Percentiles rank a stretch among this genome's conserved stretches.
phyloP scores from a whole-genome alignment of 2,888 invertebrate genomes.

The Teleogryllus oceanicus region DNA sequence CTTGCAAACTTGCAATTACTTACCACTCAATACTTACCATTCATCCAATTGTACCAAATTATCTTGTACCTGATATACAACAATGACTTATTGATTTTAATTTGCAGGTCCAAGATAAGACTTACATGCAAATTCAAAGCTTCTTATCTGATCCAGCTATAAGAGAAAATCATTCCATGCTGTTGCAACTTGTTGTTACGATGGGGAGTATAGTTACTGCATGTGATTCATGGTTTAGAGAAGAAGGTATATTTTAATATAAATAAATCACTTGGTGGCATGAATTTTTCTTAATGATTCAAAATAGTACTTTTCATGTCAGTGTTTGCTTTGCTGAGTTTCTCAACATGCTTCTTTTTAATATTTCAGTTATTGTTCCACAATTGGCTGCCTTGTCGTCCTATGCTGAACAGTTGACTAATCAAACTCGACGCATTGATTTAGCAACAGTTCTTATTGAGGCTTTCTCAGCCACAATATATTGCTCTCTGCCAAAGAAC shows the following conservation, averaged over 20 bases:
- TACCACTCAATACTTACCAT: no score
- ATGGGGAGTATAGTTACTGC: conserved; percentile 59
- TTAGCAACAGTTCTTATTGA: conserved; percentile 61
- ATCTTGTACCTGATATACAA: no score
- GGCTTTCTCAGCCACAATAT: conserved; percentile 59
- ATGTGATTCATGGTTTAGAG: conserved; percentile 57
- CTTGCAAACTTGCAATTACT: no score
- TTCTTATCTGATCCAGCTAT: conserved; percentile 47
- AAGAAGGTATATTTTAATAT: conserved; percentile 53
- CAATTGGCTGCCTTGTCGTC: conserved; percentile 57
- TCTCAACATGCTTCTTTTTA: conserved; percentile 20
- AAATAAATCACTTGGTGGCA: not conserved
- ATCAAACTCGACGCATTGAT: conserved; percentile 56
- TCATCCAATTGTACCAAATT: no score
- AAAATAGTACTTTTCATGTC: conserved; percentile 29
- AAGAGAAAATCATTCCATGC: conserved; percentile 50
- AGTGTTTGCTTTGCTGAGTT: conserved; percentile 25
- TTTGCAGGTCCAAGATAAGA: conserved; percentile 55
- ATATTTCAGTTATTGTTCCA: conserved; percentile 58
- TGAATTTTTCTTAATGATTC: not conserved
- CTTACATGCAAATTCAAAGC: conserved; percentile 53
- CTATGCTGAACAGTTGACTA: conserved; percentile 54
- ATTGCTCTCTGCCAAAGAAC: conserved; percentile 53
- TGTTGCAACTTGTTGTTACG: conserved; percentile 58
- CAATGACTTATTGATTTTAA: not conserved